Evolutionary conservation across 2,888 invertebrate genomes (phyloP).

Genomic region (Drosophila rubida): DNA sequence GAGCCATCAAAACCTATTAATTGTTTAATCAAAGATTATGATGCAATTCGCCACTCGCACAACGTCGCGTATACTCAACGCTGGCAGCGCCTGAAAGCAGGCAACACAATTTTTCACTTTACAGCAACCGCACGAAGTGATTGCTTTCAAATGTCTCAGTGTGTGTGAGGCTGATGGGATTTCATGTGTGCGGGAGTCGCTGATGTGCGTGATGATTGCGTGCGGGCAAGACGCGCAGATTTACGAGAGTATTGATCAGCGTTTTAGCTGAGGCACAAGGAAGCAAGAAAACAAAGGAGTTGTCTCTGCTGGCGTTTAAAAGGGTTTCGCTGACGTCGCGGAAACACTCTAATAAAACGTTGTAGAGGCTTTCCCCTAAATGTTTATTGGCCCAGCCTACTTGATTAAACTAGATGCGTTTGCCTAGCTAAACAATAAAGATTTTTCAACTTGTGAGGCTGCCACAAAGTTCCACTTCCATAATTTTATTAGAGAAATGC

Average conservation of each 20-base stretch:
- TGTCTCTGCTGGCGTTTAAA: not conserved
- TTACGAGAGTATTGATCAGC: constrained; percentile 4
- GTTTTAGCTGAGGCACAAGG: too few species aligned
- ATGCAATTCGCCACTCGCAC: constrained; percentile 19
- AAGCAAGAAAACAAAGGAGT: too few species aligned
- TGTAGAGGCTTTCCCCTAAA: too few species aligned
- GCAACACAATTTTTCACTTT: constrained; percentile 41
- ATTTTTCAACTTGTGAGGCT: too few species aligned
- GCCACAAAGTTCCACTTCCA: too few species aligned
- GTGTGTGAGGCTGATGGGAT: not conserved
- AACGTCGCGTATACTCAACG: constrained; percentile 39
- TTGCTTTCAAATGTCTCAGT: constrained; percentile 2
- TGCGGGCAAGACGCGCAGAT: constrained; percentile 15
- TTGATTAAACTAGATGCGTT: too few species aligned
- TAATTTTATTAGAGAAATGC: not conserved
- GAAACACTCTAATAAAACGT: too few species aligned
- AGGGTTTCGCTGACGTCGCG: not conserved
- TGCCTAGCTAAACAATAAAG: too few species aligned
- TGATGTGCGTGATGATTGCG: constrained; percentile 1
- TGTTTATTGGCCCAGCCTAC: too few species aligned
- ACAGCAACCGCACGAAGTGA: constrained; percentile 3
- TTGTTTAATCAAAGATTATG: constrained; percentile 66
- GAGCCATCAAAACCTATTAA: constrained; percentile 62
- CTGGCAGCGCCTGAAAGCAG: constrained; percentile 36
- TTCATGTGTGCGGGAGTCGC: not conserved